Base-by-base conservation (phyloP, 2,888 invertebrate species). In the Globia sparganii region DNA sequence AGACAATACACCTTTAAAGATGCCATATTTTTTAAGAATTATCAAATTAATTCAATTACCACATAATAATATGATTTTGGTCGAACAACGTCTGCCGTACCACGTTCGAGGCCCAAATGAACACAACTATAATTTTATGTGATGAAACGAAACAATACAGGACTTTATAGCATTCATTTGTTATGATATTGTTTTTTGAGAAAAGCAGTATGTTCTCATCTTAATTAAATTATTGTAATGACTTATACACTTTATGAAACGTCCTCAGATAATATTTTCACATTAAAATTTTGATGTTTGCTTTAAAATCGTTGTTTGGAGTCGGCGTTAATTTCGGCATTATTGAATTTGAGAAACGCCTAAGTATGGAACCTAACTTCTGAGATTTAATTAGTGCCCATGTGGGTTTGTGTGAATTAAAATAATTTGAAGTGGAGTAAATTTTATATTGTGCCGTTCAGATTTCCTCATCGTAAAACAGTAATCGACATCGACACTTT, bases 31-130 rank as follows among this genome's bases (percentile, higher is more conserved):
- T 81, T 80, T 76, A 81, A 81, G 81, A 85, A 86, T 88, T 86
- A 86, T 87, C 76, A 78, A 88, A 87, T 87, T 87, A 83, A 88
- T 88, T 85, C 86, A 86, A 82, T 87, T 82, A 78, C 72, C 69
- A 43, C 76, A 83, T 82, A 85, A 88, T 85, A 71, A 87, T 82
- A 83, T 85, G 80, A 85, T 75, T 86, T 87, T 83, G 85, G 77
- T 53, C 59, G 86, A 43, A 40, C 62, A 74, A 70, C 72, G 74
- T 74, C 78, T 65, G 74, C 68, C 18, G 43, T 67, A 49, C 71
- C 70, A 40, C 71, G 67, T 68, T 77, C 68, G 37, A 61, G 43
- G 46, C 49, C 49, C 64, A 81, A 77, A 85, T 66, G 71, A 77
- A 73, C 83, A 89, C 82, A 78, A 77, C 84, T 82, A 77, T 86